Evolutionary conservation across 2,797 vertebrate species (phyloP).

Genomic region (Gymnocypris eckloni): DNA sequence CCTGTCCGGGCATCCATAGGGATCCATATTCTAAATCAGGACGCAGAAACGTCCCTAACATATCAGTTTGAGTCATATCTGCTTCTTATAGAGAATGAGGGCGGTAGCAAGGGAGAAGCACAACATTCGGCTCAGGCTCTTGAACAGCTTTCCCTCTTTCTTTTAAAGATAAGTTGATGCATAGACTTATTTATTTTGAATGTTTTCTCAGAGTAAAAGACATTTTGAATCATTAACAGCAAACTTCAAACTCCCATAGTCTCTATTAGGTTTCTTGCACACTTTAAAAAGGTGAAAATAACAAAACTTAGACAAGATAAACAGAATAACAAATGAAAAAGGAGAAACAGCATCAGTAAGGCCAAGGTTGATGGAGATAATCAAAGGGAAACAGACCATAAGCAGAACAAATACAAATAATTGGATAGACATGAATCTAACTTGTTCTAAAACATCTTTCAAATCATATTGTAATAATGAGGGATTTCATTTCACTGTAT

Average conservation of each 20-base stretch:
- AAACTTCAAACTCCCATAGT: slow-evolving; percentile 57
- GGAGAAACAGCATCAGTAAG: slow-evolving; percentile 59
- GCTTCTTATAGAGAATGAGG: slow-evolving; percentile 1
- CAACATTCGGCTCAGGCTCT: slow-evolving; percentile 32
- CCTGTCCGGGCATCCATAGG: slow-evolving; percentile 20
- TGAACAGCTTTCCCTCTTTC: slow-evolving; percentile 14
- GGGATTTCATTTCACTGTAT: slow-evolving; percentile 30
- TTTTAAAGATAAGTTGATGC: slow-evolving; percentile 55
- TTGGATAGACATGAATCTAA: slow-evolving; percentile 66
- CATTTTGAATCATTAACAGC: slow-evolving; percentile 46
- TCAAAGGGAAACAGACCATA: slow-evolving; percentile 53
- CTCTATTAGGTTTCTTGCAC: slow-evolving; percentile 47
- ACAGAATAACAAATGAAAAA: slow-evolving; percentile 59
- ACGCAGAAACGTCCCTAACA: background rate
- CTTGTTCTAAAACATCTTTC: slow-evolving; percentile 52
- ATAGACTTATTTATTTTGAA: slow-evolving; percentile 57
- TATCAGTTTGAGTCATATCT: slow-evolving; percentile 14
- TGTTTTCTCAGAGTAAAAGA: slow-evolving; percentile 48
- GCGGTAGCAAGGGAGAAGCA: background rate
- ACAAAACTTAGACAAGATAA: slow-evolving; percentile 25
- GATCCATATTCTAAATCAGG: slow-evolving; percentile 32
- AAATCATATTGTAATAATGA: background rate
- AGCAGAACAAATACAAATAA: slow-evolving; percentile 60
- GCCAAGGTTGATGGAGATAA: slow-evolving; percentile 59
- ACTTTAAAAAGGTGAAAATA: slow-evolving; percentile 52